Evolutionary conservation across 1,140 invertebrate species (phyloP).

Genomic region (Apis dorsata): DNA sequence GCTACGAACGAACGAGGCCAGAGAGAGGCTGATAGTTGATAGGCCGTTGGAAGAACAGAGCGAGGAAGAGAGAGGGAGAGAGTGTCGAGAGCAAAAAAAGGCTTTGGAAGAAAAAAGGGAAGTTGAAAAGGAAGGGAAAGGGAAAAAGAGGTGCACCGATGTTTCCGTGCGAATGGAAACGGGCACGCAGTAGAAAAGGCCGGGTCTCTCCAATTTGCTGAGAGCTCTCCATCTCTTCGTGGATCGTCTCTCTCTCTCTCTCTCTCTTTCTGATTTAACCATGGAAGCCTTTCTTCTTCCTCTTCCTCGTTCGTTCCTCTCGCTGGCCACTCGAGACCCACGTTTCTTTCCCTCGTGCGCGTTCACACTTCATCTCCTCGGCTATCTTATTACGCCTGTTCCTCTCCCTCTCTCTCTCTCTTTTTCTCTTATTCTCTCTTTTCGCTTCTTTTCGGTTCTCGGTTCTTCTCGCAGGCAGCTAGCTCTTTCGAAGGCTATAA

Average conservation of each 20-base stretch:
- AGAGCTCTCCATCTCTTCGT: constrained; percentile 40
- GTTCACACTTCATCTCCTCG: constrained; percentile 29
- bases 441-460: background rate
- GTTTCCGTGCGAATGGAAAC: constrained; percentile 53
- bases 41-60: background rate
- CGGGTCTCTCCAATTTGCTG: constrained; percentile 58
- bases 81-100: background rate
- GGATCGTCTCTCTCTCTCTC: background rate
- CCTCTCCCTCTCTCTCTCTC: background rate
- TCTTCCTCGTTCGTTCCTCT: background rate
- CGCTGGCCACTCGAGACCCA: constrained; percentile 10
- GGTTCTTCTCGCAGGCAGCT: background rate
- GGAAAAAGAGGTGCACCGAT: constrained; percentile 42
- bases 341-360: constrained; percentile 24
- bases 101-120: background rate
- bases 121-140: constrained; percentile 31
- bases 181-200: constrained; percentile 49
- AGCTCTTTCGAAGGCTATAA: too few species aligned
- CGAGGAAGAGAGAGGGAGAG: constrained; percentile 7
- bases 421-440: background rate
- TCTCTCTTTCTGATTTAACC: background rate
- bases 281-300: background rate
- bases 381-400: constrained; percentile 48
- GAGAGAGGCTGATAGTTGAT: background rate
- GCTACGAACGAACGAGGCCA: constrained; percentile 36